A percentile compares a stretch with the other conserved stretches of the same genome.
Evolutionary conservation across 2,797 vertebrate genomes (phyloP).

Genomic region (Eulemur mongoz): DNA sequence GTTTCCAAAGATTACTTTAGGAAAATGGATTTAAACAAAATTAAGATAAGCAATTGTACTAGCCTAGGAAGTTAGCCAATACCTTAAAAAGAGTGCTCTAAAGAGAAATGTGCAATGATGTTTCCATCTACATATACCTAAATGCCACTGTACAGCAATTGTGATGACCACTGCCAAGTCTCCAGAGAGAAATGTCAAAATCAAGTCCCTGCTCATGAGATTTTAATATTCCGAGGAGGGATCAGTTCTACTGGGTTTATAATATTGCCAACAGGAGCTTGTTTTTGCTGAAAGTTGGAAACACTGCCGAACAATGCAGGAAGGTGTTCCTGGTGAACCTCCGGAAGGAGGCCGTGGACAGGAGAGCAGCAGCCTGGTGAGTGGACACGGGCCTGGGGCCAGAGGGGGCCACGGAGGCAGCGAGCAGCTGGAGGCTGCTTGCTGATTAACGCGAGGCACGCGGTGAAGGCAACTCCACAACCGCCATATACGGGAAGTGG

Average conservation of each 20-base stretch:
- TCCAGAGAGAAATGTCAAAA: background rate
- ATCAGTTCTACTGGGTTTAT: background rate
- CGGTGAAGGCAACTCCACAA: background rate
- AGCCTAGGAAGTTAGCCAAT: background rate
- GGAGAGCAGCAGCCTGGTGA: background rate
- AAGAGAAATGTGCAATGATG: fast-evolving
- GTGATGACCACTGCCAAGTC: background rate
- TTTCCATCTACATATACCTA: background rate
- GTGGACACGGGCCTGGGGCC: fast-evolving
- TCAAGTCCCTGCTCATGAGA: fast-evolving
- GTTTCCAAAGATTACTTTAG: slow-evolving; percentile 98
- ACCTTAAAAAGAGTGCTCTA: background rate
- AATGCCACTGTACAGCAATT: fast-evolving
- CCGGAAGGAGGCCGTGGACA: background rate
- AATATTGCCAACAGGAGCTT: fast-evolving
- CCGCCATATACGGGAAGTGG: background rate
- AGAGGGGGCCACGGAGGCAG: fast-evolving
- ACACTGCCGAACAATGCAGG: background rate
- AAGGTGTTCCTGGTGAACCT: fast-evolving
- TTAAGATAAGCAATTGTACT: background rate
- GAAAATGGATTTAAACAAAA: slow-evolving; percentile 66
- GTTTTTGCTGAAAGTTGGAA: background rate
- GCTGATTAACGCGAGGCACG: background rate
- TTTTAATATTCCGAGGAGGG: background rate
- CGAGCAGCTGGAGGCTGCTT: fast-evolving